Percentiles rank a stretch among this genome's conserved stretches.
These are phyloP conservation scores for Callinectes sapidus DNA, from an alignment of 2,888 invertebrate genomes.

Conservation along the genomic window DNA sequence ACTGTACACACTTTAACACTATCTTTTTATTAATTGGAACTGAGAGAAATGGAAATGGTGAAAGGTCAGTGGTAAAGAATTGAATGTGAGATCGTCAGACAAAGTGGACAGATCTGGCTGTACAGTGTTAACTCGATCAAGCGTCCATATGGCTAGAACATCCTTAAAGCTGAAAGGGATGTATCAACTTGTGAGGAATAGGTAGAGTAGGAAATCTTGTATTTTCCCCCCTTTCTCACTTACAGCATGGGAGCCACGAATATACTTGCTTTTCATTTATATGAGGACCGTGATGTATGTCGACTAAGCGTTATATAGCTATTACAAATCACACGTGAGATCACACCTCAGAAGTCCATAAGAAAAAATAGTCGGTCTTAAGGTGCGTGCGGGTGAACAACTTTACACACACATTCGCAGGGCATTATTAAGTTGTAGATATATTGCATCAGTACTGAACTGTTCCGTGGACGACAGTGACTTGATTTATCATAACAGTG, in stretches of 20 bases:
- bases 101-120: not conserved
- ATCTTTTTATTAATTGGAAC: not conserved
- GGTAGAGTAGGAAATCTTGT: not conserved
- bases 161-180: not conserved
- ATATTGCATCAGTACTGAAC: not conserved
- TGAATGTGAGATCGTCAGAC: not conserved
- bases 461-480: not conserved
- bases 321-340: not conserved
- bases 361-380: not conserved
- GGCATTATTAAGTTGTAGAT: not conserved
- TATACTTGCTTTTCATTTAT: too few relatives aligned
- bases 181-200: too few relatives aligned
- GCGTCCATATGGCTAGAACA: not conserved
- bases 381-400: not conserved
- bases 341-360: not conserved
- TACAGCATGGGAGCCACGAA: too few relatives aligned
- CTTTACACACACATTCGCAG: not conserved
- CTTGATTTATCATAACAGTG: not conserved
- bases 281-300: not conserved
- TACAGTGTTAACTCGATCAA: not conserved
- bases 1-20: not conserved
- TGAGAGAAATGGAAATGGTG: not conserved
- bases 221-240: not conserved
- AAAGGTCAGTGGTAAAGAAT: not conserved
- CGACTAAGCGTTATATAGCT: not conserved